Evolutionary conservation across 2,113 vertebrate species (phyloP), one percentile per base, ranked within the genome.

Genomic region (Platichthys flesus): DNA sequence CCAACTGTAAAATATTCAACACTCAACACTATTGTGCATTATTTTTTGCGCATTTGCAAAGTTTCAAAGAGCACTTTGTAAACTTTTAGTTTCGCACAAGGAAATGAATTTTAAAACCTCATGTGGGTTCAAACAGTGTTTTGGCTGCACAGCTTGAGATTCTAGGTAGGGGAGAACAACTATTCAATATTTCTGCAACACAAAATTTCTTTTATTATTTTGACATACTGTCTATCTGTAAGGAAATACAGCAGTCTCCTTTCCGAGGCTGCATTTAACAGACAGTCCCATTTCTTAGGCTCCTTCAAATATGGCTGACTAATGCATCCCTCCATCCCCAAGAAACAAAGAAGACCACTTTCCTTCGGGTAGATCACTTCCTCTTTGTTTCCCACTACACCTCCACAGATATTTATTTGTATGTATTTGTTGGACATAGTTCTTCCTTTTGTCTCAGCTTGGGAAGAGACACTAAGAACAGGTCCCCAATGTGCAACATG

Each of bases 401-500:
- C 31, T 7, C 31, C 31, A 31, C 31, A 7, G 28, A 31, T 31
- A 31, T 31, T 4, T 28, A 40, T 40, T 12, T 40, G 20, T 12
- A 23, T 52, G 45, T 28, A 26, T 45, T 80, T 35, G 7, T 9
- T 20, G 0, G 24, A n/a, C 75, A 67, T 76, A 57, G 63, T 20
- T 35, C 83, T 15, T 68, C 40, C 28, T 69, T 62, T 81, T 12
- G 64, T 65, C 62, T 84, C 70, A 28, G 55, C 69, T 58, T 63
- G 66, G 61, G 69, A 28, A 67, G 57, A 86, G 55, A 58, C 51
- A 61, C 57, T 51, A 1, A 58, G 59, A 16, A 35, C 69, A 81
- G 85, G 81, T 83, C 70, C 68, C 59, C 1, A 1, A 56, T 62
- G 47, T 70, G 57, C 12, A 18, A 67, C 57, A 51, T 72, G 40